These are phyloP conservation scores for Brachionus rubens DNA, from an alignment of 1,140 invertebrate genomes.

Conservation along the genomic window DNA sequence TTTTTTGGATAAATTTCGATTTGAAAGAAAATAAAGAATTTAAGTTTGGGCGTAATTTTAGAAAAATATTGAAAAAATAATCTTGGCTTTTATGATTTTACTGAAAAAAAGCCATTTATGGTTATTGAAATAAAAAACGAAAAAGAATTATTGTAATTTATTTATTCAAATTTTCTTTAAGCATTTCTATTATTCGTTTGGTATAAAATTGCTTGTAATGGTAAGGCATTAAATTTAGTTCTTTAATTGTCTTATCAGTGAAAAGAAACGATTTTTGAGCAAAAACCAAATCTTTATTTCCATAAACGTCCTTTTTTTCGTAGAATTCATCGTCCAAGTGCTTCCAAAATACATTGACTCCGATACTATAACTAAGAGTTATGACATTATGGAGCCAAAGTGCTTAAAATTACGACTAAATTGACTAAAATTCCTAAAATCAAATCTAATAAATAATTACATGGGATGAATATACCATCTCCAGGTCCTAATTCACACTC, in stretches of 20 bases:
- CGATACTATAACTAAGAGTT: constrained; percentile 59
- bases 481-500: constrained; percentile 55
- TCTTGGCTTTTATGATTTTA: no score
- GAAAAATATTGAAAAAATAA: no score
- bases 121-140: no score
- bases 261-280: constrained; percentile 61
- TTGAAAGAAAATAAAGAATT: no score
- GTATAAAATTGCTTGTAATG: constrained; percentile 64
- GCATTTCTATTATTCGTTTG: constrained; percentile 55
- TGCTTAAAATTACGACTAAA: constrained; percentile 55
- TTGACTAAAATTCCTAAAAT: no score
- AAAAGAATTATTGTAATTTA: no score
- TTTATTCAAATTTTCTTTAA: constrained; percentile 24
- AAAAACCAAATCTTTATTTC: constrained; percentile 64
- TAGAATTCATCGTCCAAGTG: constrained; percentile 61
- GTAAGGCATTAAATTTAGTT: constrained; percentile 61
- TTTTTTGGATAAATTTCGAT: no score
- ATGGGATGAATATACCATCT: constrained; percentile 60
- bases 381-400: constrained; percentile 67
- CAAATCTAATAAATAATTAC: no score
- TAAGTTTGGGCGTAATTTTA: no score
- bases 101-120: no score
- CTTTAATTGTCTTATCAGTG: constrained; percentile 61
- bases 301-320: constrained; percentile 65
- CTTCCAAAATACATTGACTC: constrained; percentile 67